Evolutionary conservation across 2,113 vertebrate species (phyloP).

Genomic region (Emydura subglobosa): DNA sequence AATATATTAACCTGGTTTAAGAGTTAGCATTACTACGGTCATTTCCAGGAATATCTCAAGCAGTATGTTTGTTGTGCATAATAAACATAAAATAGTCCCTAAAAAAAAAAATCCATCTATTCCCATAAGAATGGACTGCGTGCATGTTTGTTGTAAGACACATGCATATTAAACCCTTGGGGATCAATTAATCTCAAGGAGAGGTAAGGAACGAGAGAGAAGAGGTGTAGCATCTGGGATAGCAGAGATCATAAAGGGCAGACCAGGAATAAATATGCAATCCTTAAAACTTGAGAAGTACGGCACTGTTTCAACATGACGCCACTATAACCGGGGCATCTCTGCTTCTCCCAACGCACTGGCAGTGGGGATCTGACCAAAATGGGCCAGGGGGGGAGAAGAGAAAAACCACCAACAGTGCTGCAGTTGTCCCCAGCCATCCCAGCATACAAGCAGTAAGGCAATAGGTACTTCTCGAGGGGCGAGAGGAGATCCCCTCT

Average conservation of each 20-base stretch:
- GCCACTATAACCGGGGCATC: neutral
- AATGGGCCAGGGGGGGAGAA: neutral
- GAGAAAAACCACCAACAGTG: neutral
- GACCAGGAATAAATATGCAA: neutral
- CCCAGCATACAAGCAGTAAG: neutral
- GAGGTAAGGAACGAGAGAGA: neutral
- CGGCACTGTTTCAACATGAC: neutral
- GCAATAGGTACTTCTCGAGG: neutral
- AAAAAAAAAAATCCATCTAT: neutral
- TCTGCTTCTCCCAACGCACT: neutral
- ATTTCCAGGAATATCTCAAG: neutral
- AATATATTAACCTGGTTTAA: constrained; percentile 63
- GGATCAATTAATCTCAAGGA: neutral
- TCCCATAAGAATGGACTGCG: neutral
- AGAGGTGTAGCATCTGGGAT: neutral
- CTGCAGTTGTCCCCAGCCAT: neutral
- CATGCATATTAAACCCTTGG: neutral
- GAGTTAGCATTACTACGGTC: constrained; percentile 63
- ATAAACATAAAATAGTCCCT: neutral
- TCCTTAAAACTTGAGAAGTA: neutral
- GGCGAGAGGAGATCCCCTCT: neutral
- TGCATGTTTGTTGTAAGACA: neutral
- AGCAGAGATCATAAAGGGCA: neutral
- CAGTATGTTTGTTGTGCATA: neutral
- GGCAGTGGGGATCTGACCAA: neutral